Evolutionary conservation across 2,888 invertebrate species (phyloP).

Genomic region (Heliothis peltigera): DNA sequence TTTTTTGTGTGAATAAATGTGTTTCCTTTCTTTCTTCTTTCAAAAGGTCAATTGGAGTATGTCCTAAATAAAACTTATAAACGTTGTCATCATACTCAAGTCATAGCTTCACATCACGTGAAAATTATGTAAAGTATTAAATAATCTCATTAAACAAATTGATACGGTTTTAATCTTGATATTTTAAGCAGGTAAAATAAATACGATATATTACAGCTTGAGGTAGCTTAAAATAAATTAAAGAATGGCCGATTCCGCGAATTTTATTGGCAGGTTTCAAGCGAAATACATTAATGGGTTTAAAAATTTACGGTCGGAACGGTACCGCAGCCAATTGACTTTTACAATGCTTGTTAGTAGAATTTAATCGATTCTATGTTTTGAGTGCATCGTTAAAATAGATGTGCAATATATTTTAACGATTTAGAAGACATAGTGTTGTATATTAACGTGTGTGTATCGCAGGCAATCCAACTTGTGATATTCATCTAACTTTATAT

Average conservation of each 20-base stretch:
- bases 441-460: not conserved
- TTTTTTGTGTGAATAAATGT: no score
- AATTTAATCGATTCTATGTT: constrained; percentile 14
- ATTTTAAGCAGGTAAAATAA: not conserved
- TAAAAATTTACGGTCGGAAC: constrained; percentile 22
- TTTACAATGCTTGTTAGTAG: constrained; percentile 24
- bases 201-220: not conserved
- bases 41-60: no score
- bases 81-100: not conserved
- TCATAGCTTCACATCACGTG: not conserved
- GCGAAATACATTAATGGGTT: constrained; percentile 21
- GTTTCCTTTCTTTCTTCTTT: no score
- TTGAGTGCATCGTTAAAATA: constrained; percentile 5
- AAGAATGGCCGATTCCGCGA: not conserved
- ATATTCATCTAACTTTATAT: no score
- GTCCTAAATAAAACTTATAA: not conserved
- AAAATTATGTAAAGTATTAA: not conserved
- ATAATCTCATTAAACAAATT: no score
- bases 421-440: not conserved
- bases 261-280: constrained; percentile 22
- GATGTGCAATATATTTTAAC: constrained; percentile 1
- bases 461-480: no score
- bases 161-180: not conserved
- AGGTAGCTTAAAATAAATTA: constrained; percentile 11
- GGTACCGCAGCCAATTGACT: constrained; percentile 26